Evolutionary conservation across 2,113 vertebrate species (phyloP).

Genomic region (Conger conger): DNA sequence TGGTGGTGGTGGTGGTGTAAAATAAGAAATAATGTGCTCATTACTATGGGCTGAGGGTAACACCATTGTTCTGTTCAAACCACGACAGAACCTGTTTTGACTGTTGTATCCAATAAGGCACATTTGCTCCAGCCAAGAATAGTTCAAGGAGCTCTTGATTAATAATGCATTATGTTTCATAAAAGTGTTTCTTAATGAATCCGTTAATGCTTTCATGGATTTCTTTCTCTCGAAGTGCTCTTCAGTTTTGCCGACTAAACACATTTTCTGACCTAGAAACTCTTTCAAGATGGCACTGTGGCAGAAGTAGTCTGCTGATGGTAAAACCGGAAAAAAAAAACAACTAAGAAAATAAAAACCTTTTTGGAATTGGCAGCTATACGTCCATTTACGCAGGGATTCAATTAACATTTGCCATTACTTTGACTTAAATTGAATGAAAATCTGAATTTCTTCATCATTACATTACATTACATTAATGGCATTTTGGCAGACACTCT

Average conservation of each 20-base stretch:
- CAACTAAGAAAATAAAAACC: background rate
- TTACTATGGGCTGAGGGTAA: constrained; percentile 5
- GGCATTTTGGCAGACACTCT: no score
- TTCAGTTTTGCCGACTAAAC: constrained; percentile 16
- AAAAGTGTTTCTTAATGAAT: constrained; percentile 26
- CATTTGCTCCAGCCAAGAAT: background rate
- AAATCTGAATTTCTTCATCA: no score
- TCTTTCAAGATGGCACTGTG: background rate
- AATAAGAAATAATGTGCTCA: background rate
- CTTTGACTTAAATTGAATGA: constrained; percentile 10
- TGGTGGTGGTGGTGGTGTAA: background rate
- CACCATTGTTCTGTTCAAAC: background rate
- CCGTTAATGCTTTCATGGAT: constrained; percentile 14
- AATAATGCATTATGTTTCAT: constrained; percentile 29
- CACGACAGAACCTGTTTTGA: background rate
- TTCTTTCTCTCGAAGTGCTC: constrained; percentile 5
- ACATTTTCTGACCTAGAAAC: background rate
- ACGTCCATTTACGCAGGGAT: background rate
- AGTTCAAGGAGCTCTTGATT: constrained; percentile 12
- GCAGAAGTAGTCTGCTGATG: background rate
- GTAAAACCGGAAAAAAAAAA: background rate
- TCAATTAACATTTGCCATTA: no score
- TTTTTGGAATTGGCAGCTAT: background rate
- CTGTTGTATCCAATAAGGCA: background rate
- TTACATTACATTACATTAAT: no score